A percentile compares a stretch with the other conserved stretches of the same genome.
phyloP scores from a whole-genome alignment of 2,888 invertebrate genomes.

The Cordilura impudica region DNA sequence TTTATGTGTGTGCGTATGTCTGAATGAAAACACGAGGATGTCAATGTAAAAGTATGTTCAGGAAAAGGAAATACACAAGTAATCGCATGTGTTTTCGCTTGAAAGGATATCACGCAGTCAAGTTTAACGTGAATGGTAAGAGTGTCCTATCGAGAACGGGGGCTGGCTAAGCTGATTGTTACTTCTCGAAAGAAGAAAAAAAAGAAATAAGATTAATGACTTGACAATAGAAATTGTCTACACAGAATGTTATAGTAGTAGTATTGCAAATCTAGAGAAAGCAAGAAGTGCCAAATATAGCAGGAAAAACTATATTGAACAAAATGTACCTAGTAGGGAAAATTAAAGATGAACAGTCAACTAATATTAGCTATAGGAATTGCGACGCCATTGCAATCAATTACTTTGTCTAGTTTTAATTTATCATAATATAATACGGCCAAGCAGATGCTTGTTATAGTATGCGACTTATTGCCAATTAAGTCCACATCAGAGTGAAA shows the following conservation, averaged over 20 bases:
- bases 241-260: conserved; percentile 36
- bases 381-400: no score
- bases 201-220: conserved; percentile 76
- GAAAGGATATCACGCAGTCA: conserved; percentile 72
- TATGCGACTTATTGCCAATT: no score
- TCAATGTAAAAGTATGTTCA: conserved; percentile 52
- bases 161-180: conserved; percentile 56
- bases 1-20: conserved; percentile 1
- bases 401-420: no score
- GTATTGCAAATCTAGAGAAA: conserved; percentile 28
- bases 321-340: conserved; percentile 24
- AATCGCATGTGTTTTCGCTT: conserved; percentile 77
- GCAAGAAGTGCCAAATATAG: conserved; percentile 51
- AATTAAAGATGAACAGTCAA: neutral
- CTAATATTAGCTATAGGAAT: no score
- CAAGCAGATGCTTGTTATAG: no score
- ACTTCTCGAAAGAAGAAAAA: conserved; percentile 33
- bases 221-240: conserved; percentile 67
- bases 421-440: no score
- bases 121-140: conserved; percentile 44
- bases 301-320: conserved; percentile 2
- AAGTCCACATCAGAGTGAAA: no score
- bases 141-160: conserved; percentile 12
- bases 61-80: conserved; percentile 76
- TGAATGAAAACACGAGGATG: conserved; percentile 20